These are phyloP conservation scores for Epistrophella euchroma DNA, from an alignment of 2,888 invertebrate genomes.

Conservation along the genomic window DNA sequence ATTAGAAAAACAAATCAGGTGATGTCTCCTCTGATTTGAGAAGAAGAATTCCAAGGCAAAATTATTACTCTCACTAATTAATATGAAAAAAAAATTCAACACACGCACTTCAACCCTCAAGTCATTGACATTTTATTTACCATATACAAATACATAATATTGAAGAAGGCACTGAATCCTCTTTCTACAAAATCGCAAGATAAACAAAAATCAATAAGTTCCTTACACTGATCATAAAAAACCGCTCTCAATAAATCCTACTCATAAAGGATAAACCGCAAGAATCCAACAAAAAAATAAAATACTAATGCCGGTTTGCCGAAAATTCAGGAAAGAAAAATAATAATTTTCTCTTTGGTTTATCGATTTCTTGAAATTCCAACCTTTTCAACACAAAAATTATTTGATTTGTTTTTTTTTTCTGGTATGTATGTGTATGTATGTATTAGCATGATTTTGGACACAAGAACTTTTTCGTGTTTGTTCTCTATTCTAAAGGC, in stretches of 20 bases:
- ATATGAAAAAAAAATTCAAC: background rate
- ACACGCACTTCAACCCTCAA: background rate
- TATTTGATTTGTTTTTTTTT: background rate
- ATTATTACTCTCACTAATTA: too few species aligned
- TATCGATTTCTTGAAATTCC: conserved; percentile 3
- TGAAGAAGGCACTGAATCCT: background rate
- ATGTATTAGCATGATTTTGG: background rate
- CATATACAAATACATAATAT: background rate
- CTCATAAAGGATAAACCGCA: background rate
- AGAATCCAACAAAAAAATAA: background rate
- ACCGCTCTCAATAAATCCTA: background rate
- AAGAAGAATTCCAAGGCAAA: too few species aligned
- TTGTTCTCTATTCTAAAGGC: background rate
- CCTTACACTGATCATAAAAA: background rate
- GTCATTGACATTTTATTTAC: background rate
- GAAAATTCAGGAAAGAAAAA: background rate
- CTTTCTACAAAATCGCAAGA: background rate
- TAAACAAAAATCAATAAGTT: background rate
- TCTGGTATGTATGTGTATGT: too few species aligned
- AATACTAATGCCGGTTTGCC: background rate
- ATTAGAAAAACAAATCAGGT: too few species aligned
- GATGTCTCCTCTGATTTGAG: too few species aligned
- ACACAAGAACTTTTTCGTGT: background rate
- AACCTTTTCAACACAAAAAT: background rate
- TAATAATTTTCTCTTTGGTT: background rate